These are phyloP conservation scores for Echinops telfairi DNA, from an alignment of 2,113 vertebrate genomes.

Conservation along the genomic window DNA sequence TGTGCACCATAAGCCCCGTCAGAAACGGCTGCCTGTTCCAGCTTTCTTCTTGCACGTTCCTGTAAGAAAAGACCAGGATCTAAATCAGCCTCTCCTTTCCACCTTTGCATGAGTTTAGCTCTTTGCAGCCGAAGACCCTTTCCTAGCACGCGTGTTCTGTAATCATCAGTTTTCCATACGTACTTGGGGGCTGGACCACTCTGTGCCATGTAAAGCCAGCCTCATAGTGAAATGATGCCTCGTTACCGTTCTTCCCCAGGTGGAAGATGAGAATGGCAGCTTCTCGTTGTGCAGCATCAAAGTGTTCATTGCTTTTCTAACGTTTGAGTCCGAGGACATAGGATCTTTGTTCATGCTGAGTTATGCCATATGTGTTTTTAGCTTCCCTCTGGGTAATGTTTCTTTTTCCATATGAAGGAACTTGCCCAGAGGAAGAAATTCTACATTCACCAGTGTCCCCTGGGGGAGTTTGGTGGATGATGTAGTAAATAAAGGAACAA, in stretches of 20 bases:
- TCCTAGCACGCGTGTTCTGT: not conserved
- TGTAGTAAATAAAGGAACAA: not conserved
- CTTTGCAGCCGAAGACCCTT: not conserved
- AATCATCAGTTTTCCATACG: constrained; percentile 53
- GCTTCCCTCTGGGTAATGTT: constrained; percentile 44
- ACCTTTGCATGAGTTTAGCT: constrained; percentile 14
- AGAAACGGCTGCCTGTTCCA: not conserved
- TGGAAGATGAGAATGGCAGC: constrained; percentile 31
- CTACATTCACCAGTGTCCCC: not conserved
- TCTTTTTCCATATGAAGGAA: constrained; percentile 18
- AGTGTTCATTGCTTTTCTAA: not conserved
- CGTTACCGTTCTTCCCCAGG: constrained; percentile 42
- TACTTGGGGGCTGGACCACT: constrained; percentile 34
- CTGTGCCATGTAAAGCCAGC: constrained; percentile 42
- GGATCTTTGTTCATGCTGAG: constrained; percentile 16
- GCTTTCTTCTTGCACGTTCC: not conserved
- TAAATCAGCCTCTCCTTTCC: not conserved
- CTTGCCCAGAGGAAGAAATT: constrained; percentile 40
- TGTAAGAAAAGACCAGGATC: not conserved
- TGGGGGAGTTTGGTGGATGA: not conserved
- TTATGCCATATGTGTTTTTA: constrained; percentile 35
- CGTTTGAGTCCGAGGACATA: constrained; percentile 44
- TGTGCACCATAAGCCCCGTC: not conserved
- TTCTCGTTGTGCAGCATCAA: not conserved
- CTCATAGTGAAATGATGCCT: constrained; percentile 42